Evolutionary conservation across 2,888 invertebrate species (phyloP), one percentile per base, ranked within the genome.

Genomic region (Rapana venosa): DNA sequence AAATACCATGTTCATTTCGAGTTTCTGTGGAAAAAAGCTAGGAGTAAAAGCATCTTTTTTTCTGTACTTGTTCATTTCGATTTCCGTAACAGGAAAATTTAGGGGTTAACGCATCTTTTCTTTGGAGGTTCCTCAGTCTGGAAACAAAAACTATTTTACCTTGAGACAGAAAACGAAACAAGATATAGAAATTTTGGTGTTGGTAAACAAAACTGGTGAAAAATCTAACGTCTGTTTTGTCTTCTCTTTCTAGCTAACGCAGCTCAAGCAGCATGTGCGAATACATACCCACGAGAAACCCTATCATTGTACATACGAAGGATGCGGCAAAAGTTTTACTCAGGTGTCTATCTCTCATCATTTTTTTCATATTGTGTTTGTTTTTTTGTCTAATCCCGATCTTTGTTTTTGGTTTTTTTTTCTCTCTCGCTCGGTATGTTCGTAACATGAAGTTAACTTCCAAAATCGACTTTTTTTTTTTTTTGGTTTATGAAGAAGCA

Each of bases 231-330:
- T 35, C 74, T 47, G 70, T 87, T 87, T 89, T 89, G 85, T 89
- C 74, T 89, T 89, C 56, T 89, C 66, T 74, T 89, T 89, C 85
- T 89, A 89, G 89, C 89, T 89, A 56, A 89, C 99, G 95, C 99
- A 99, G 97, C 97, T 99, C 93, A 99, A 99, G 97, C 98, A 98
- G 96, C 99, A 99, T 97, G 99, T 99, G 94, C 98, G 99, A 92
- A 99, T 99, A 97, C 99, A 99, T 97, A 99, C 99, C 96, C 99
- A 99, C 92, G 99, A 99, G 97, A 99, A 99, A 96, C 99, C 99
- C 70, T 99, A 98, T 97, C 99, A 99, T 97, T 99, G 99, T 97
- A 99, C 89, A 58, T 84, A 89, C 85, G 85, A 89, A 47, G 89
- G 85, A 32, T 89, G 89, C 85, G 89, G 89, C 85, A 89, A 89